Conservation (phyloP, 2,797 vertebrate species). For the Antennarius maculatus region DNA sequence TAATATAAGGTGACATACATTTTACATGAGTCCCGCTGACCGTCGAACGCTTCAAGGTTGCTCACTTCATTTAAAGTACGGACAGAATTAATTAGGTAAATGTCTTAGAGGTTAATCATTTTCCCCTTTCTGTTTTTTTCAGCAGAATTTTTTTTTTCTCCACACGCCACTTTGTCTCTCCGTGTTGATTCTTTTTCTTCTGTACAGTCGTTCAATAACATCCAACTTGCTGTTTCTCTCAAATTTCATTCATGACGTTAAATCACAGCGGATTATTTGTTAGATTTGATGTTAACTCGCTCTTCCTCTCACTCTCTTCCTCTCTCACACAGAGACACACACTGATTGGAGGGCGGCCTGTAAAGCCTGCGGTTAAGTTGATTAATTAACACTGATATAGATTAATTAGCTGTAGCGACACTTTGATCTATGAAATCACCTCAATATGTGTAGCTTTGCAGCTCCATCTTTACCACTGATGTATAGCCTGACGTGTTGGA, state of each 20-base stretch:
- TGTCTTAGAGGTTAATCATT: constrained; percentile 79
- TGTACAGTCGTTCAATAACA: constrained; percentile 16
- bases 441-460: constrained; percentile 62
- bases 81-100: constrained; percentile 78
- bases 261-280: constrained; percentile 41
- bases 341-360: constrained; percentile 65
- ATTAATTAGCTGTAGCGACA: constrained; percentile 77
- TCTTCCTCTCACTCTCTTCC: constrained; percentile 5
- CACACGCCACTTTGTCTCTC: constrained; percentile 29
- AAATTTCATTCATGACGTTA: constrained; percentile 52
- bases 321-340: constrained; percentile 21
- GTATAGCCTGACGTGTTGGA: constrained; percentile 4
- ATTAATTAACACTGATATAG: constrained; percentile 79
- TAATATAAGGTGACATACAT: constrained; percentile 76
- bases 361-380: constrained; percentile 75
- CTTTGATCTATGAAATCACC: constrained; percentile 75
- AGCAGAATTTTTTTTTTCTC: constrained; percentile 22
- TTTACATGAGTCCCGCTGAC: constrained; percentile 76
- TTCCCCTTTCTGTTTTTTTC: constrained; percentile 39
- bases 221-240: constrained; percentile 11
- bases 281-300: constrained; percentile 30
- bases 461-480: constrained; percentile 37
- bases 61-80: constrained; percentile 72
- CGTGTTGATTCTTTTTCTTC: constrained; percentile 9
- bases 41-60: constrained; percentile 64